Evolutionary conservation across 2,797 vertebrate genomes (phyloP).

Genomic region (Sebastes reedi): DNA sequence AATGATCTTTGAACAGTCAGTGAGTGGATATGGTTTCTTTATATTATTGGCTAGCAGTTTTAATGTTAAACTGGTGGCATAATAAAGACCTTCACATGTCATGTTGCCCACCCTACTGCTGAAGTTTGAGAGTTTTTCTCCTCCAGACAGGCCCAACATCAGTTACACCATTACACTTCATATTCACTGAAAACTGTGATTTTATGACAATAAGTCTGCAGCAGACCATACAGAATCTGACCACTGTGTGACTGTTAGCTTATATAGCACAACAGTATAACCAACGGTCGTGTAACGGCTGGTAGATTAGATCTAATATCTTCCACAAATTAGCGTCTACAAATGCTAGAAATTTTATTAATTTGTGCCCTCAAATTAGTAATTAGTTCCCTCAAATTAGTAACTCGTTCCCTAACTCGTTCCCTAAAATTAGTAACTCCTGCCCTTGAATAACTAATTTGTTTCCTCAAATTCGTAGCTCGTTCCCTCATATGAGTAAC

Average conservation of each 20-base stretch:
- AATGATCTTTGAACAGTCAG: neutral
- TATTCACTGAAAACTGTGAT: neutral
- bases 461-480: too few relatives aligned
- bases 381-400: too few relatives aligned
- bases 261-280: neutral
- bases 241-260: neutral
- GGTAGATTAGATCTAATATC: conserved; percentile 29
- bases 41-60: neutral
- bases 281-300: neutral
- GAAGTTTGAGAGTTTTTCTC: neutral
- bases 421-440: too few relatives aligned
- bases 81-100: neutral
- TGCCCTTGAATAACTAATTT: too few relatives aligned
- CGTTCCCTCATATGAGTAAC: too few relatives aligned
- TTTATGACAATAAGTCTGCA: neutral
- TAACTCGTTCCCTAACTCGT: too few relatives aligned
- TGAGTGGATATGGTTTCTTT: neutral
- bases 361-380: too few relatives aligned
- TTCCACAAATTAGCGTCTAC: conserved; percentile 23
- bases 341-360: too few relatives aligned
- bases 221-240: neutral
- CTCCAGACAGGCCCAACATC: conserved; percentile 11
- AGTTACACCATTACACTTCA: neutral
- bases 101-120: neutral
- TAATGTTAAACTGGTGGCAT: neutral